phyloP scores from a whole-genome alignment of 2,797 vertebrate species.

The Carcharodon carcharias region DNA sequence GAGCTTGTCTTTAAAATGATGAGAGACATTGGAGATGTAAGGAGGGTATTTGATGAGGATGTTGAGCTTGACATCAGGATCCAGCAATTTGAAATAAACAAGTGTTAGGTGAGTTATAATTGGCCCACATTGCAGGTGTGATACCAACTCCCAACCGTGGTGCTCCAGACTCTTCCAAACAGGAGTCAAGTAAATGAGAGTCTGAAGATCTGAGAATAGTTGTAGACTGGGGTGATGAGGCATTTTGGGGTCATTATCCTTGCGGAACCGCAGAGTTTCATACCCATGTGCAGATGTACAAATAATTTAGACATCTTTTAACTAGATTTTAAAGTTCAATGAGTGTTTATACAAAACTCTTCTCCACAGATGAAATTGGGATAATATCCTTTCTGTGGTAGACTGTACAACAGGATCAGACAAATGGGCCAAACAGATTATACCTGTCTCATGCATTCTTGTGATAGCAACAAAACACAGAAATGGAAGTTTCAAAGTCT shows the following conservation, averaged over 20 bases:
- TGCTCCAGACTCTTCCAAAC: neutral
- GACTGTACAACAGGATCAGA: neutral
- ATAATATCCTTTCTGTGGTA: neutral
- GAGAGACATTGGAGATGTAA: neutral
- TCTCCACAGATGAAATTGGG: neutral
- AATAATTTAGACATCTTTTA: neutral
- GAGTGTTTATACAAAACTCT: too few relatives aligned
- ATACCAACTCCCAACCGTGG: neutral
- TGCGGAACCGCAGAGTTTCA: neutral
- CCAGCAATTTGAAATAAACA: neutral
- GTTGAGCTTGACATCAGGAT: neutral
- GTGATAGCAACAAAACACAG: neutral
- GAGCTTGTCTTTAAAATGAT: too few relatives aligned
- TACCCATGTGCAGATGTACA: neutral
- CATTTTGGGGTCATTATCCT: neutral
- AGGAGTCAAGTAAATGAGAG: neutral
- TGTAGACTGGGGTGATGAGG: neutral
- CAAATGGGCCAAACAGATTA: neutral
- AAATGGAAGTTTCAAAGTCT: neutral
- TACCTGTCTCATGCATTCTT: neutral
- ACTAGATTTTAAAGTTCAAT: neutral
- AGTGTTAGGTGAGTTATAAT: neutral
- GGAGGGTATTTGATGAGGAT: neutral
- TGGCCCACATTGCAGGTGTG: neutral
- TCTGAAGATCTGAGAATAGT: neutral